A percentile compares a stretch with the other conserved stretches of the same genome.
Evolutionary conservation across 2,888 invertebrate genomes (phyloP).

Genomic region (Arctia plantaginis): DNA sequence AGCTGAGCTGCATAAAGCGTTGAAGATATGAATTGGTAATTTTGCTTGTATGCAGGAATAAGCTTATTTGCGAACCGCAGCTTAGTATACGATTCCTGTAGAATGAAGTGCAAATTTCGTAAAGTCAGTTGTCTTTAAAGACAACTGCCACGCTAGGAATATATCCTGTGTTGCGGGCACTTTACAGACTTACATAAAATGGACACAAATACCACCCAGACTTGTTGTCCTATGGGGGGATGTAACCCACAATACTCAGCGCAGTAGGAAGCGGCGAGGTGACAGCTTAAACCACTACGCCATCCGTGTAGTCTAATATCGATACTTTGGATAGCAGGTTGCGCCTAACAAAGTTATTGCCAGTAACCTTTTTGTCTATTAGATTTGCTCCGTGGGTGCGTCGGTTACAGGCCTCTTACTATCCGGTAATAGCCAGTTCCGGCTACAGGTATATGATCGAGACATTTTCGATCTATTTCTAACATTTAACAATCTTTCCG

Average conservation of each 20-base stretch:
- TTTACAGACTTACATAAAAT: too few relatives aligned
- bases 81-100: too few relatives aligned
- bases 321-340: background rate
- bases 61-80: background rate
- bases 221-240: too few relatives aligned
- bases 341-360: background rate
- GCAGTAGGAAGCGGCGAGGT: too few relatives aligned
- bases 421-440: too few relatives aligned
- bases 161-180: too few relatives aligned
- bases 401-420: background rate
- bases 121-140: too few relatives aligned
- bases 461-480: background rate
- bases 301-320: background rate
- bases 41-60: conserved; percentile 18
- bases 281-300: too few relatives aligned
- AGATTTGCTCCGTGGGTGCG: background rate
- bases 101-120: too few relatives aligned
- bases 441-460: background rate
- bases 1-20: conserved; percentile 28
- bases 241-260: too few relatives aligned
- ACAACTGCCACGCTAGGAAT: too few relatives aligned
- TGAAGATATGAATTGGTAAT: conserved; percentile 23
- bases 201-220: too few relatives aligned
- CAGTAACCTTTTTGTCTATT: background rate
- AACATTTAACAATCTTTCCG: background rate